Base-by-base conservation (phyloP, 2,888 invertebrate genomes). In the Heliconius cydno region DNA sequence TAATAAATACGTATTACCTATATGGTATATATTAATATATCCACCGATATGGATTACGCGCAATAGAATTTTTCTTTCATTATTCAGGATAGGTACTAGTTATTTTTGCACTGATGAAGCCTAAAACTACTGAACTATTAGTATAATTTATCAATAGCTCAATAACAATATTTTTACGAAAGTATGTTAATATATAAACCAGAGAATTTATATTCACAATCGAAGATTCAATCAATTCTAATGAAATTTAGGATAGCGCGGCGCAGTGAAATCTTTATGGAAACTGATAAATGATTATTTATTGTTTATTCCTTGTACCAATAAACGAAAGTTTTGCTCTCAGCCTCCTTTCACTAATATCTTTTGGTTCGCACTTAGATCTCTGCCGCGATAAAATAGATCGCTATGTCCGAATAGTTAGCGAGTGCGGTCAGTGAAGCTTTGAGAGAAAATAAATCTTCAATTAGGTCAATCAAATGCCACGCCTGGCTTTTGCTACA, bases 381-480 rank as follows among this genome's bases (percentile, higher is more conserved):
- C 89, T 91, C 91, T 88, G 90, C 89, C 86, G 87, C 85, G 94
- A 94, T 94, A 93, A 94, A 92, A 93, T 93, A 92, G 92, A 94
- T 94, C 92, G 91, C 90, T 89, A 90, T 90, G 92, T 91, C 92
- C 91, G 92, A 91, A 90, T 89, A 86, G 88, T 87, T 88, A 88
- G 87, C 86, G 85, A 86, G 86, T 86, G 88, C 92, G 91, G 91
- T 91, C 93, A 92, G 89, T 86, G 88, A 88, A 88, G 87, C 88
- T 88, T 86, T 86, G 88, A 86, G 90, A 92, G 92, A 94, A 94
- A 94, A 94, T 94, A 94, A 92, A 94, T 93, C 91, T 90, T 90
- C 92, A 94, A 94, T 94, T 94, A 88, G 94, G 94, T 93, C 94
- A 90, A 92, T 93, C 91, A 94, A 94, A 94, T 92, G 92, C 91